Evolutionary conservation across 2,888 invertebrate genomes (phyloP).

Genomic region (Cheilosia soror): DNA sequence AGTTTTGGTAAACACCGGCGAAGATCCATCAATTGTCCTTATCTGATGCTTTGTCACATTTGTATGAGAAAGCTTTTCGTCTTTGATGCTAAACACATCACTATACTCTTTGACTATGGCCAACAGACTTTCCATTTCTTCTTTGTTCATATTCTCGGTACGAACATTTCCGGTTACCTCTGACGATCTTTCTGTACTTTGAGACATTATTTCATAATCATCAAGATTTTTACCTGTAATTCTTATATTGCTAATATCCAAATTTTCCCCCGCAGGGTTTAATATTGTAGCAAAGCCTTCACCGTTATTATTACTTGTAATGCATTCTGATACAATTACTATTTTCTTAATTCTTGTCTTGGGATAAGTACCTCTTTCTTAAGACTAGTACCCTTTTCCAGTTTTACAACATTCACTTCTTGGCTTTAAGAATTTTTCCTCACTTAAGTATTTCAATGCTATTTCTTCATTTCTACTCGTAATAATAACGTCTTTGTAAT

Average conservation of each 20-base stretch:
- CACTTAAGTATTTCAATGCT: conserved; percentile 24
- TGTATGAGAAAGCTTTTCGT: conserved; percentile 26
- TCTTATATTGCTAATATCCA: background rate
- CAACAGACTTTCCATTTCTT: conserved; percentile 9
- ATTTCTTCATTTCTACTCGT: conserved; percentile 27
- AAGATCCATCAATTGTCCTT: conserved; percentile 6
- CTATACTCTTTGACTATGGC: conserved; percentile 16
- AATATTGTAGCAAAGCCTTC: conserved; percentile 12
- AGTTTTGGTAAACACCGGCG: conserved; percentile 8
- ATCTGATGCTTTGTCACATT: conserved; percentile 13
- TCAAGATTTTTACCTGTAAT: conserved; percentile 12
- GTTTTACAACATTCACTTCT: conserved; percentile 13
- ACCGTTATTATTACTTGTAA: conserved; percentile 21
- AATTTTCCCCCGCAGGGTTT: conserved; percentile 14
- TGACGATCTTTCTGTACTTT: background rate
- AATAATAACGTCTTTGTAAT: conserved; percentile 30
- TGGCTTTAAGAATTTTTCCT: conserved; percentile 9
- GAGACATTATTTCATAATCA: background rate
- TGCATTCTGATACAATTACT: conserved; percentile 16
- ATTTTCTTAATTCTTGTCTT: conserved; percentile 5
- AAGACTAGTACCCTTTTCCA: background rate
- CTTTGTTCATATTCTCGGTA: conserved; percentile 15
- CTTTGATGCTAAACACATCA: conserved; percentile 22
- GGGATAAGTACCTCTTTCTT: conserved; percentile 1
- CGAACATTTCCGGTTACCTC: conserved; percentile 18